Conservation (phyloP, 2,888 invertebrate species). For the Iphiclides podalirius region DNA sequence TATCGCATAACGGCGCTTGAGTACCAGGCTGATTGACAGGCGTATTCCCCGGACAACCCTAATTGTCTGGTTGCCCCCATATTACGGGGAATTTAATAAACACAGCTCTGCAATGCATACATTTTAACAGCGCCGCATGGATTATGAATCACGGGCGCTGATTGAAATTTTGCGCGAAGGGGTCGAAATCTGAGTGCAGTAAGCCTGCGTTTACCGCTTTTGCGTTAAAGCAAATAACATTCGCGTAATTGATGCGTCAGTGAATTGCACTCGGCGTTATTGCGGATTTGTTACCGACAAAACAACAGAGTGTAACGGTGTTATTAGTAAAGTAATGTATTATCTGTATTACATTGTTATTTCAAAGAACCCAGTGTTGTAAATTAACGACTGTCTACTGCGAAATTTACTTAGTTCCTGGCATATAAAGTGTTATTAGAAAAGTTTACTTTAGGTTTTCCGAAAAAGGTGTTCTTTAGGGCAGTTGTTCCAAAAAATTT, state of each 20-base stretch:
- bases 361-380: no score
- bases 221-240: neutral
- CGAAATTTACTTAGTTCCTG: no score
- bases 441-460: no score
- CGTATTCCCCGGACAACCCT: slow-evolving; percentile 61
- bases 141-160: slow-evolving; percentile 49
- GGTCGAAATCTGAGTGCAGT: slow-evolving; percentile 32
- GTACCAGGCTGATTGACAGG: slow-evolving; percentile 62
- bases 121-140: slow-evolving; percentile 49
- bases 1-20: slow-evolving; percentile 54
- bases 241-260: neutral
- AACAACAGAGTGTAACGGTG: no score
- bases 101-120: slow-evolving; percentile 47
- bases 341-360: no score
- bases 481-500: no score
- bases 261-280: neutral
- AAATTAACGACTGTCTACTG: no score
- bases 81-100: slow-evolving; percentile 68
- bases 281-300: no score
- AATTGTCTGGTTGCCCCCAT: slow-evolving; percentile 54
- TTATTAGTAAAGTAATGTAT: no score
- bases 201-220: neutral
- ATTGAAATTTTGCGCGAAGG: slow-evolving; percentile 52
- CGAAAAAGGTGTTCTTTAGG: no score
- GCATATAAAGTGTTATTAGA: no score